A percentile compares a stretch with the other conserved stretches of the same genome.
These are phyloP conservation scores for Ceryle rudis DNA, from an alignment of 2,797 vertebrate species.

Conservation along the genomic window DNA sequence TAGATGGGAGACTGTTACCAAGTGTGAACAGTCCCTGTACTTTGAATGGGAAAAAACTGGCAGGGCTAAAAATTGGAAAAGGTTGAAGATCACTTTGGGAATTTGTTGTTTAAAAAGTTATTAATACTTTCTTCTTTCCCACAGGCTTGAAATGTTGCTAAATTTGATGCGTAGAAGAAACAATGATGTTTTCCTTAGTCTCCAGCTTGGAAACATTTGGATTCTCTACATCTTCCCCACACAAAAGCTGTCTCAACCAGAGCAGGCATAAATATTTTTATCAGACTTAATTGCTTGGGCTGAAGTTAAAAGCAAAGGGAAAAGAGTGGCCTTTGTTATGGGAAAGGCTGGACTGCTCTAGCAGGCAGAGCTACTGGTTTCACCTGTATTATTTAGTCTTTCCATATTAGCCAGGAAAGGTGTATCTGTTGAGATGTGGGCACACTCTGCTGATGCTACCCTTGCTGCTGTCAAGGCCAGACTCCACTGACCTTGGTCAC, in stretches of 20 bases:
- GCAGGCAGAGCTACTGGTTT: slow-evolving; percentile 34
- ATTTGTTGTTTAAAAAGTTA: not conserved
- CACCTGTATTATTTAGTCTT: slow-evolving; percentile 16
- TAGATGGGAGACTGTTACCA: not conserved
- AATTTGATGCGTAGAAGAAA: not conserved
- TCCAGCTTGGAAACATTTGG: not conserved
- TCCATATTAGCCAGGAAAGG: not conserved
- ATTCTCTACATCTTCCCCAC: not conserved
- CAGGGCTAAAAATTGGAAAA: not conserved
- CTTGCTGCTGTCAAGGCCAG: not conserved
- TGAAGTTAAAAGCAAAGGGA: slow-evolving; percentile 35
- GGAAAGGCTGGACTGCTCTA: not conserved
- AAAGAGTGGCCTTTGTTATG: not conserved
- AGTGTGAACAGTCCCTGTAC: not conserved
- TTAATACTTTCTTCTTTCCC: rapidly evolving
- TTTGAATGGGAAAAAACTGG: not conserved
- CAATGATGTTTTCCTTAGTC: not conserved
- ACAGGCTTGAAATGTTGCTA: not conserved
- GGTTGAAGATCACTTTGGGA: not conserved
- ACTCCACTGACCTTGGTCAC: not conserved
- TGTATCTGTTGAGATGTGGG: not conserved
- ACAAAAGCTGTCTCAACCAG: slow-evolving; percentile 35
- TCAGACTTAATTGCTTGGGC: slow-evolving; percentile 37
- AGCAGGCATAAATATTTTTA: slow-evolving; percentile 54
- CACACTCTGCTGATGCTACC: not conserved